phyloP scores from a whole-genome alignment of 1,140 invertebrate genomes.

The Hyposmocoma kahamanoa region DNA sequence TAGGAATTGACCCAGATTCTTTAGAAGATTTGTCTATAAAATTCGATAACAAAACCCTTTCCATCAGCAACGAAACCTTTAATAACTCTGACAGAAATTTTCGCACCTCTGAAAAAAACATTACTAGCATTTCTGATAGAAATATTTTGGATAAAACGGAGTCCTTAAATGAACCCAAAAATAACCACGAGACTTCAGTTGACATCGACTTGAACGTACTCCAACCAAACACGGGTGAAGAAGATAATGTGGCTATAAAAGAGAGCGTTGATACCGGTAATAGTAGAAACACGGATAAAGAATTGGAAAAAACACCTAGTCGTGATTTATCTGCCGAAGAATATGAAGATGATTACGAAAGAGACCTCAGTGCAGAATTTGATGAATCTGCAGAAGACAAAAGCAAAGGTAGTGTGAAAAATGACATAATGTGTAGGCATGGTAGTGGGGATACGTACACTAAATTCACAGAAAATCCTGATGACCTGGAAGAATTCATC shows the following conservation, averaged over 20 bases:
- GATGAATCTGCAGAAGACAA: slow-evolving; percentile 35
- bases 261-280: not conserved
- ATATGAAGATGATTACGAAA: slow-evolving; percentile 42
- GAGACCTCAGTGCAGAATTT: slow-evolving; percentile 40
- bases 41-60: too few species aligned
- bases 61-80: too few species aligned
- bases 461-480: slow-evolving; percentile 54
- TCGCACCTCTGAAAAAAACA: too few species aligned
- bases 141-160: slow-evolving; percentile 7
- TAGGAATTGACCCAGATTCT: slow-evolving; percentile 14
- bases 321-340: slow-evolving; percentile 36
- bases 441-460: slow-evolving; percentile 64
- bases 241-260: not conserved
- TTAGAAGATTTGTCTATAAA: slow-evolving; percentile 13
- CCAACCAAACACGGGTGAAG: too few species aligned
- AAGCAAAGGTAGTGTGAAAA: slow-evolving; percentile 16
- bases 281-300: not conserved
- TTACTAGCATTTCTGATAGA: slow-evolving; percentile 13
- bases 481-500: slow-evolving; percentile 59
- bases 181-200: not conserved
- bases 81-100: too few species aligned
- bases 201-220: too few species aligned
- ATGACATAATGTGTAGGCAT: slow-evolving; percentile 35
- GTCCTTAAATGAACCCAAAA: not conserved
- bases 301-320: slow-evolving; percentile 11